A percentile compares a stretch with the other conserved stretches of the same genome.
These are phyloP conservation scores for Melipona bicolor DNA, from an alignment of 2,888 invertebrate genomes.

Conservation along the genomic window DNA sequence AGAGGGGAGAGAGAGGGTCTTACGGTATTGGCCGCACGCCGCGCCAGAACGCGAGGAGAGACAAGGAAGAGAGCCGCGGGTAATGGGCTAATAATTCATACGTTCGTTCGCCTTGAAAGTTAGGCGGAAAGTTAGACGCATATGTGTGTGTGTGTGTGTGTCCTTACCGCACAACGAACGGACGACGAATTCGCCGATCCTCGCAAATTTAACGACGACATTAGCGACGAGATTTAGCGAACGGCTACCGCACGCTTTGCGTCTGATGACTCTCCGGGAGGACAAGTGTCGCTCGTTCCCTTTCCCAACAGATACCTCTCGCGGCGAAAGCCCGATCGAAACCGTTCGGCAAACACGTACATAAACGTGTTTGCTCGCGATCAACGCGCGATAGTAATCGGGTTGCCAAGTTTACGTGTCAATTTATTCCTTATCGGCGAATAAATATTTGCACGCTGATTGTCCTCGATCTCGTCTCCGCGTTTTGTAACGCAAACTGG, in stretches of 20 bases:
- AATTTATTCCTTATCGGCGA: slow-evolving; percentile 63
- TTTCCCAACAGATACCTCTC: neutral
- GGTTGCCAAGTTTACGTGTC: slow-evolving; percentile 57
- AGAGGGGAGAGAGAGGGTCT: neutral
- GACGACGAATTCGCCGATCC: slow-evolving; percentile 31
- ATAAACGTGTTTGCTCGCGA: slow-evolving; percentile 38
- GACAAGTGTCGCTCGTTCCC: slow-evolving; percentile 33
- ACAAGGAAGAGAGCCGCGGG: neutral
- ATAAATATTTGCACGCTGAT: slow-evolving; percentile 61
- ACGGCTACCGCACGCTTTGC: slow-evolving; percentile 17
- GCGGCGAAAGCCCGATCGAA: slow-evolving; percentile 22
- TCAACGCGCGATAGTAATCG: slow-evolving; percentile 44
- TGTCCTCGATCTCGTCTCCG: slow-evolving; percentile 33
- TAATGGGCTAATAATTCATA: slow-evolving; percentile 30
- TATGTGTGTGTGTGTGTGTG: no score
- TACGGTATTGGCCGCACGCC: neutral
- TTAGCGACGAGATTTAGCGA: neutral
- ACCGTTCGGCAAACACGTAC: slow-evolving; percentile 31
- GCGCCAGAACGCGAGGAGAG: neutral
- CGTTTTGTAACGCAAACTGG: slow-evolving; percentile 26
- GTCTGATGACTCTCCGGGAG: slow-evolving; percentile 16
- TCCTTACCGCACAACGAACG: slow-evolving; percentile 17
- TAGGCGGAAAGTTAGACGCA: neutral
- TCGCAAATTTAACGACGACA: slow-evolving; percentile 56
- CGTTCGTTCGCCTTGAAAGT: slow-evolving; percentile 20